Conservation (phyloP, 1,140 invertebrate genomes). For the Papilio glaucus region DNA sequence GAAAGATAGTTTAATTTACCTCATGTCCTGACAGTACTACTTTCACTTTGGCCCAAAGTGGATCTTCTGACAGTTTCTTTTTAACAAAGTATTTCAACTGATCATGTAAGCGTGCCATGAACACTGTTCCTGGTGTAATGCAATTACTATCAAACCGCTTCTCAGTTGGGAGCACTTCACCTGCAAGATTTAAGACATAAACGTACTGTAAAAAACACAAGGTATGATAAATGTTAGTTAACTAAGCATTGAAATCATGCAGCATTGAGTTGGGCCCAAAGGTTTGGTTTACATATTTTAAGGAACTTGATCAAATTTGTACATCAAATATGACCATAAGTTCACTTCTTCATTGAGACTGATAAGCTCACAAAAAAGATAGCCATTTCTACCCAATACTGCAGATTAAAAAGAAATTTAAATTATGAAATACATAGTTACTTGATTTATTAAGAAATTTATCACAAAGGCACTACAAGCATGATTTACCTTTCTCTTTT, state of each 20-base stretch:
- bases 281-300: too few species aligned
- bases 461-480: constrained; percentile 25
- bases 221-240: too few species aligned
- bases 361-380: too few species aligned
- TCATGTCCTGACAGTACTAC: constrained; percentile 93
- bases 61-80: constrained; percentile 93
- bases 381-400: too few species aligned
- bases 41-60: constrained; percentile 91
- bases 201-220: too few species aligned
- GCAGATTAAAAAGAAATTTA: too few species aligned
- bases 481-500: constrained; percentile 84
- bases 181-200: constrained; percentile 44
- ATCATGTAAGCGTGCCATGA: constrained; percentile 94
- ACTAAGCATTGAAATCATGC: too few species aligned
- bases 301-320: too few species aligned
- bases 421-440: background rate
- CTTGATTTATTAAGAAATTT: background rate
- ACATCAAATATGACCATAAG: too few species aligned
- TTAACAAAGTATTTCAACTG: constrained; percentile 95
- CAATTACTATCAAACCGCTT: constrained; percentile 97
- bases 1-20: constrained; percentile 79
- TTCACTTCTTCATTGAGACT: too few species aligned
- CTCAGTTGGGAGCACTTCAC: constrained; percentile 88
- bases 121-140: constrained; percentile 96
- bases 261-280: too few species aligned